Base-by-base conservation (phyloP, 2,797 vertebrate genomes). In the Diplodus puntazzo region DNA sequence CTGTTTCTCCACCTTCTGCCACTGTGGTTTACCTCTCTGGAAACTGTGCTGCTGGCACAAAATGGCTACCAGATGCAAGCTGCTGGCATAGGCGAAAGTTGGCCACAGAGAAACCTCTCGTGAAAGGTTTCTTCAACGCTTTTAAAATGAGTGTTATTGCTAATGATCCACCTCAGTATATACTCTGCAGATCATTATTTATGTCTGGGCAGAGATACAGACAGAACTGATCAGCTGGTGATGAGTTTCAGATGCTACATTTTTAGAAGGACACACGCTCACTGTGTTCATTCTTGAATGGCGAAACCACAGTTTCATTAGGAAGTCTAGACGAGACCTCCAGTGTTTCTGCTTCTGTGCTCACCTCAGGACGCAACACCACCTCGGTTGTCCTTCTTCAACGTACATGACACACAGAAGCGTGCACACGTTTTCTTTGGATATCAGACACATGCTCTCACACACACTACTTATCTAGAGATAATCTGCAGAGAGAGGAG, bases 11-110 rank as follows among this genome's bases (percentile, higher is more conserved):
- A 93, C 93, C 92, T 92, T 92, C 88, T 90, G 91, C 88, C 70
- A 87, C 86, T 88, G 93, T 89, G 94, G 93, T 93, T 91, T 94
- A 92, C 88, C 89, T 92, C 90, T 88, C 58, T 92, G 92, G 88
- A 91, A 92, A 91, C 63, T 67, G 57, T 84, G 75, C 86, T 82
- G 89, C 77, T 93, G 90, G 91, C 90, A 91, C 81, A 82, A 90
- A 93, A 95, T 94, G 82, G 85, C 83, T 90, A 86, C 90, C 94
- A 96, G 94, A 94, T 95, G 93, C 87, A 79, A 54, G 48, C 59
- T 5, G 55, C 73, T 80, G 79, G 74, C 79, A 84, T 60, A 58
- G 76, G 88, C 88, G 82, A 89, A 88, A 82, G 88, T 80, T 81
- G 30, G 75, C 76, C 65, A 55, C 60, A 73, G 70, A 70, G 53